Base-by-base conservation (phyloP, 2,113 vertebrate species). In the Vombatus ursinus region DNA sequence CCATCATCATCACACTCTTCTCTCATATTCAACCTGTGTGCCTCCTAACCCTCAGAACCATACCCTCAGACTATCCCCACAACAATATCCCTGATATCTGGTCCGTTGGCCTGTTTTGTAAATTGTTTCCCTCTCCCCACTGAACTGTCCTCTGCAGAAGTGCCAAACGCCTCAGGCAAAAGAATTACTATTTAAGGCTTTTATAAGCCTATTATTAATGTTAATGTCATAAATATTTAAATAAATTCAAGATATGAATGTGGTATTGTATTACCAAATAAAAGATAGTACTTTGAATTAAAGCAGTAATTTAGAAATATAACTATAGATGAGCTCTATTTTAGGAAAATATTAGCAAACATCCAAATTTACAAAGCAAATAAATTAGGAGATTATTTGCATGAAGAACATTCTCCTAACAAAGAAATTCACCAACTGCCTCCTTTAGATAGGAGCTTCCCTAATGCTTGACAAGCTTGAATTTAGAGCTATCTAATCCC, bases 321-420 rank as follows among this genome's bases (percentile, higher is more conserved):
- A 95, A 90, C 2, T 50, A 57, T 8, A 90, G 54, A 16, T 91
- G 25, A 61, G 19, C 48, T 8, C 26, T 91, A 52, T 31, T 61
- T 93, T 94, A 19, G 50, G 61, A 95, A 94, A 52, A 93, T 50
- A n/a, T n/a, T 77, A 84, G n/a, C 94, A 91, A 95, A 93, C 94
- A 84, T 53, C 5, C 50, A 92, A 4, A 90, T 77, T 94, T 94
- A 28, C n/a, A 93, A 22, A 50, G 91, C 16, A 94, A 94, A 50
- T 94, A 93, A 93, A 94, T 89, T 68, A 91, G 11, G 8, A 92
- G 94, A 61, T 48, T 51, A 51, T 91, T 19, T 94, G 3, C n/a
- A 91, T 89, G 52, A 95, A 95, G 2, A 92, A 53, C 61, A 84
- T 23, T 92, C 6, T 37, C 52, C 50, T 49, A 90, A 50, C 53